Evolutionary conservation across 1,140 invertebrate species (phyloP), one percentile per base, ranked within the genome.

Genomic region (Drosophila azteca): DNA sequence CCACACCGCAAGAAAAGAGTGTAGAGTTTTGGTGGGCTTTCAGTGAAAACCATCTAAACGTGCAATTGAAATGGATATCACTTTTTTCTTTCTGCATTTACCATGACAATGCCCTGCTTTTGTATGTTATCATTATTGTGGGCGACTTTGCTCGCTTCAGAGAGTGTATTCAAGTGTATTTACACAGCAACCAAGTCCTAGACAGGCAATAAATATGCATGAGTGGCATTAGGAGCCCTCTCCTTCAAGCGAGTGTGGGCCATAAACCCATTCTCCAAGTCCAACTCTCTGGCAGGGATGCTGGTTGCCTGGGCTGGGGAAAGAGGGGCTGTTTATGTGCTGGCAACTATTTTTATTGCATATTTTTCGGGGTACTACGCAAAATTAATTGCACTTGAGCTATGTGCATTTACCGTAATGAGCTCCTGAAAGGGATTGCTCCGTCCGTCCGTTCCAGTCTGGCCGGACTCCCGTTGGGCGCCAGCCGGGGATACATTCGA

Each of bases 331-430:
- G 17, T 20, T 74, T 62, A 61, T 62, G 51, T 62, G 59, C 62
- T 65, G 69, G 54, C 55, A 81, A 82, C 78, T 82, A 87, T 85
- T 87, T 85, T 78, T 71, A 82, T 82, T 82, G 78, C 82, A 85
- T 85, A 87, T 85, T 85, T 85, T 81, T 68, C 24, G 49, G 78
- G 62, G 51, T 39, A 39, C 57, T 87, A 65, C 31, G 66, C 66
- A 61, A 72, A 87, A 82, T 82, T 87, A 87, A 85, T 85, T 88
- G 83, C 83, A 75, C 82, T 87, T 78, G 69, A 85, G 77, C 82
- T 85, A 81, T 85, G 82, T 71, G 67, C 82, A 82, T 85, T 85
- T 79, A 87, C 84, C 76, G 73, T 85, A 85, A 85, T 87, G 82
- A 87, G 82, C 78, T 78, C 52, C 50, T 59, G 39, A 55, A 75